Percentiles rank a stretch among this genome's conserved stretches.
Conservation (phyloP, 2,113 vertebrate genomes). For the Spermophilus dauricus region DNA sequence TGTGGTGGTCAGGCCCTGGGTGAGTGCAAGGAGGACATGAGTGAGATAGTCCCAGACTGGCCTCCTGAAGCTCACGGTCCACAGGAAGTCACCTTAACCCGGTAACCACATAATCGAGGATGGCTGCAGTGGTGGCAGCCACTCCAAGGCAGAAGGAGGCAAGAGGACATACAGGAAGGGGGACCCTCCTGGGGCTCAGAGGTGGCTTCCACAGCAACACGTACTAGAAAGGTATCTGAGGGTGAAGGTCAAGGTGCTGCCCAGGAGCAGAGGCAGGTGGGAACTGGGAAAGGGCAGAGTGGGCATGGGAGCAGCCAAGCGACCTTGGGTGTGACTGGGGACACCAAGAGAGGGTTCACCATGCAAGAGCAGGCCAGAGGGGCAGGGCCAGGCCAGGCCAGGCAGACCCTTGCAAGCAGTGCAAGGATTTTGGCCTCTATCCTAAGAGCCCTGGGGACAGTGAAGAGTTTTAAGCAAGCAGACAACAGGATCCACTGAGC, state of each 20-base stretch:
- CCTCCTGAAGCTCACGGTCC: background rate
- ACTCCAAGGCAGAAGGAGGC: background rate
- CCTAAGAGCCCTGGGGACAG: background rate
- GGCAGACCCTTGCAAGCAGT: background rate
- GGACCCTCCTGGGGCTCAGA: background rate
- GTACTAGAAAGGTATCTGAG: background rate
- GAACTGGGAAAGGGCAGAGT: background rate
- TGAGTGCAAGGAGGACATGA: background rate
- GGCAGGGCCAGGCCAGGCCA: too few species aligned
- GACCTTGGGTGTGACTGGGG: background rate
- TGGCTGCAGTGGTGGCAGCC: accelerated
- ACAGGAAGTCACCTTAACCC: background rate
- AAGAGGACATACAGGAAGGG: background rate
- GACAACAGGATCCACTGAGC: accelerated
- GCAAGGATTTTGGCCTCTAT: background rate
- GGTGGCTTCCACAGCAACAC: background rate
- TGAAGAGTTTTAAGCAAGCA: background rate
- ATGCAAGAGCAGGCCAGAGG: background rate
- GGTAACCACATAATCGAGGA: background rate
- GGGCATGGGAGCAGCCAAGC: background rate
- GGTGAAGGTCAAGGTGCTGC: background rate
- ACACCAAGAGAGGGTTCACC: background rate
- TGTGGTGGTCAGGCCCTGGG: background rate
- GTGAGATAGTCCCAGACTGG: background rate
- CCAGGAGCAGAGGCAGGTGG: background rate